Base-by-base conservation (phyloP, 2,113 vertebrate genomes). In the Lepus europaeus region DNA sequence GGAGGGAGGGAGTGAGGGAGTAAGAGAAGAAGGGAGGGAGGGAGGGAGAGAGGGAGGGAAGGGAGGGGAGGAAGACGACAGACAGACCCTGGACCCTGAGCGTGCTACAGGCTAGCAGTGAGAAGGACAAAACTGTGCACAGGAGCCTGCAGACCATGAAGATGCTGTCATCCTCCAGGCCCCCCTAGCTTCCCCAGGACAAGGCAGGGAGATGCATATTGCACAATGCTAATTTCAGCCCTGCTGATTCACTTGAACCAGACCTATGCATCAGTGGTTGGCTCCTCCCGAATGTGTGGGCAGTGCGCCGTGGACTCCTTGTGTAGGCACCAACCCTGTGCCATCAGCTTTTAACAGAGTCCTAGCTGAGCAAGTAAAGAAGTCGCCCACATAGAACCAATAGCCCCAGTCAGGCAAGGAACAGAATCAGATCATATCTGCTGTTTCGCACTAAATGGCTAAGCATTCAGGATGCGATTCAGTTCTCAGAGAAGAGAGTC, bases 131-230 rank as follows among this genome's bases (percentile, higher is more conserved):
- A 39, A 39, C 39, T 3, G 39, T 39, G 39, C 45, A 45, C 45
- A 45, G 45, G 45, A 45, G 45, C 45, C 45, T 45, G 45, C 6
- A 45, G 45, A 45, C 45, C 45, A 7, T 45, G 45, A 45, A 45
- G 45, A 45, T 45, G 45, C 6, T 45, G 45, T 45, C 45, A 45
- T 45, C 29, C 1, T 20, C 11, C 10, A 19, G 3, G 20, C 1
- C 4, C 23, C 0, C 3, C 51, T 9, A 16, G 6, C n/a, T 70
- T 63, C 31, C 6, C 6, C 25, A 31, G 13, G 10, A 2, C 6
- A 22, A 3, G 0, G 0, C 53, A 6, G 27, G 12, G 29, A 68
- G 12, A 68, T 64, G 45, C 45, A 45, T 45, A 6, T 6, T 45
- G 45, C 45, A 45, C 45, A 45, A 45, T 45, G 45, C 45, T 6